Percentiles rank a stretch among this genome's conserved stretches.
phyloP scores from a whole-genome alignment of 2,113 vertebrate genomes.

The Progne subis region DNA sequence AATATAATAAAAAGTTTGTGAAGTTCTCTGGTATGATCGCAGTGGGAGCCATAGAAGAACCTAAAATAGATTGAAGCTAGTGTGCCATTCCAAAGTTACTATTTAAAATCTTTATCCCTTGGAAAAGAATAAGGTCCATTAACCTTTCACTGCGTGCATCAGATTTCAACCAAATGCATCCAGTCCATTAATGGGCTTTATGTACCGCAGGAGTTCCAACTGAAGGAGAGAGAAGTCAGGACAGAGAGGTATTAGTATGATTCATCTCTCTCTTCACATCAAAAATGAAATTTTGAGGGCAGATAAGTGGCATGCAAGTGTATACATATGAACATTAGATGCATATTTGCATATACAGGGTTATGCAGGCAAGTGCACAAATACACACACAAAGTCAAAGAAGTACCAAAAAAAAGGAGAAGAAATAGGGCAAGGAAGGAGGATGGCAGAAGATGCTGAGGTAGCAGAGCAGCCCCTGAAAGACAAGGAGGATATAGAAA shows the following conservation, averaged over 20 bases:
- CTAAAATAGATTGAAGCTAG: conserved; percentile 65
- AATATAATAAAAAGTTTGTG: conserved; percentile 64
- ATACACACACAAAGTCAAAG: not conserved
- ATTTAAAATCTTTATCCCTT: conserved; percentile 61
- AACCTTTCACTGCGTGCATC: conserved; percentile 56
- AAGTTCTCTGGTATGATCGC: conserved; percentile 30
- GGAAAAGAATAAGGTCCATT: conserved; percentile 64
- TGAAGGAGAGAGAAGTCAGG: conserved; percentile 28
- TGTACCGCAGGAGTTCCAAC: conserved; percentile 34
- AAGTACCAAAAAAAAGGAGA: not conserved
- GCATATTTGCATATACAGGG: not conserved
- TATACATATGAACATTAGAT: not conserved
- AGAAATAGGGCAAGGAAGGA: not conserved
- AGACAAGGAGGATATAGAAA: not conserved
- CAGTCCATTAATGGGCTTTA: conserved; percentile 60
- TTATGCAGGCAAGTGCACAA: not conserved
- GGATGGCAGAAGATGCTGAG: not conserved
- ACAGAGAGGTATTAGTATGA: conserved; percentile 1
- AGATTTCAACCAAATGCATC: conserved; percentile 60
- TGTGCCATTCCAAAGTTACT: conserved; percentile 50
- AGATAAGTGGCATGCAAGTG: not conserved
- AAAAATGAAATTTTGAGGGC: not conserved
- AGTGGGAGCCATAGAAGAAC: conserved; percentile 60
- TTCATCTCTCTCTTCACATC: not conserved
- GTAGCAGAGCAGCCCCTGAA: not conserved